Conservation (phyloP, 2,888 invertebrate genomes). For the Amaurobius ferox region DNA sequence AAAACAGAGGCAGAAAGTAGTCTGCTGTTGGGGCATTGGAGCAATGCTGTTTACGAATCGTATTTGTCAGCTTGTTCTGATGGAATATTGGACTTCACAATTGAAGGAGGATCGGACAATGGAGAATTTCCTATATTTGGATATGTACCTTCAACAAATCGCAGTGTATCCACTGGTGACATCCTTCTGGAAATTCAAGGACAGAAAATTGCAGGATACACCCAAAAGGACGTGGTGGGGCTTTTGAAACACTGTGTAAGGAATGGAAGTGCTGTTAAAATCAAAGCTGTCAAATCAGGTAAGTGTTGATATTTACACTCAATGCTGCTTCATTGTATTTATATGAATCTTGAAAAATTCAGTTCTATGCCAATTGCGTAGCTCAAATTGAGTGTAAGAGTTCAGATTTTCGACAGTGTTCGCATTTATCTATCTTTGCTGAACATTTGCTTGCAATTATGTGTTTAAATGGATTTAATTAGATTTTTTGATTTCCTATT, state of each 20-base stretch:
- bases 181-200: conserved; percentile 80
- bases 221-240: conserved; percentile 79
- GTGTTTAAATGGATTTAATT: too few species aligned
- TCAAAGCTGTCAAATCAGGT: conserved; percentile 80
- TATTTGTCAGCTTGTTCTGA: conserved; percentile 78
- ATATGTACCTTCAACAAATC: conserved; percentile 72
- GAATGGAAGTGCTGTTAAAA: conserved; percentile 80
- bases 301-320: conserved; percentile 74
- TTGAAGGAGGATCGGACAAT: conserved; percentile 80
- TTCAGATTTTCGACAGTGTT: too few species aligned
- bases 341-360: too few species aligned
- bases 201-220: conserved; percentile 81
- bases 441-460: too few species aligned
- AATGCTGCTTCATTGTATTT: too few species aligned
- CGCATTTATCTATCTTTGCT: too few species aligned
- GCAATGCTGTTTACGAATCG: conserved; percentile 78
- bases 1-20: conserved; percentile 62
- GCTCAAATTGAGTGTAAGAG: too few species aligned
- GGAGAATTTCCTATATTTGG: conserved; percentile 78
- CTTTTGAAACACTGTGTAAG: conserved; percentile 76
- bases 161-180: conserved; percentile 76
- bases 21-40: conserved; percentile 77
- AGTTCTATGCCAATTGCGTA: too few species aligned
- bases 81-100: conserved; percentile 78
- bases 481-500: too few species aligned